phyloP scores from a whole-genome alignment of 2,888 invertebrate species.

The Orchestes rusci region DNA sequence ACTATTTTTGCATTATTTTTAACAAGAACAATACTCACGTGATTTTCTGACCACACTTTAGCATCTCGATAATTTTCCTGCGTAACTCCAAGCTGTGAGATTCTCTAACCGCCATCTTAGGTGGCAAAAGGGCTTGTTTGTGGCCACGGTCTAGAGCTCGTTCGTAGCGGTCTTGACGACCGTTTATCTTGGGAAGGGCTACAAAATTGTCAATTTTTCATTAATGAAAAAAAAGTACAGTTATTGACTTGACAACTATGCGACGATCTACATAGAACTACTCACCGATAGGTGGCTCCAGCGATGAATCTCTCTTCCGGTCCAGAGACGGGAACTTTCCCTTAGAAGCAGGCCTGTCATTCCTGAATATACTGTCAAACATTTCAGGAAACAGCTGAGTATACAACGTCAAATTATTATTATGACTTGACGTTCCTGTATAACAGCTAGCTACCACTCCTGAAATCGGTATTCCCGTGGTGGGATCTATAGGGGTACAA shows the following conservation, averaged over 20 bases:
- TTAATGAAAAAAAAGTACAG: too few species aligned
- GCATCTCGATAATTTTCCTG: conserved; percentile 45
- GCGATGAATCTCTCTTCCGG: conserved; percentile 32
- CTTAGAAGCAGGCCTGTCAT: conserved; percentile 23
- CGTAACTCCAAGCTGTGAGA: conserved; percentile 37
- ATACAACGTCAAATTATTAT: conserved; percentile 71
- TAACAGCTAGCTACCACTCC: conserved; percentile 52
- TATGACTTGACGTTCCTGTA: conserved; percentile 57
- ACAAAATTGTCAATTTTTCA: too few species aligned
- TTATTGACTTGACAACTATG: too few species aligned
- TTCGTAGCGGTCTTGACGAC: conserved; percentile 43
- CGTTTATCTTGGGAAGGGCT: conserved; percentile 16
- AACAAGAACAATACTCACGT: conserved; percentile 54
- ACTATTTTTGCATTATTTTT: too few species aligned
- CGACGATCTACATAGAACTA: too few species aligned
- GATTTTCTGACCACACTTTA: conserved; percentile 58
- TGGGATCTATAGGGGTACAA: conserved; percentile 55
- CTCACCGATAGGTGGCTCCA: conserved; percentile 30
- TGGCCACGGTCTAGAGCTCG: conserved; percentile 42
- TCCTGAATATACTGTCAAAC: conserved; percentile 14
- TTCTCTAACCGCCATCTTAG: conserved; percentile 42
- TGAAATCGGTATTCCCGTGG: conserved; percentile 67
- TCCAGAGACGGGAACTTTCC: conserved; percentile 31
- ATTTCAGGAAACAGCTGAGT: conserved; percentile 64
- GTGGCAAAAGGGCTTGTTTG: conserved; percentile 38